Evolutionary conservation across 1,140 invertebrate genomes (phyloP), one percentile per base, ranked within the genome.

Genomic region (Eubasilissa regina): DNA sequence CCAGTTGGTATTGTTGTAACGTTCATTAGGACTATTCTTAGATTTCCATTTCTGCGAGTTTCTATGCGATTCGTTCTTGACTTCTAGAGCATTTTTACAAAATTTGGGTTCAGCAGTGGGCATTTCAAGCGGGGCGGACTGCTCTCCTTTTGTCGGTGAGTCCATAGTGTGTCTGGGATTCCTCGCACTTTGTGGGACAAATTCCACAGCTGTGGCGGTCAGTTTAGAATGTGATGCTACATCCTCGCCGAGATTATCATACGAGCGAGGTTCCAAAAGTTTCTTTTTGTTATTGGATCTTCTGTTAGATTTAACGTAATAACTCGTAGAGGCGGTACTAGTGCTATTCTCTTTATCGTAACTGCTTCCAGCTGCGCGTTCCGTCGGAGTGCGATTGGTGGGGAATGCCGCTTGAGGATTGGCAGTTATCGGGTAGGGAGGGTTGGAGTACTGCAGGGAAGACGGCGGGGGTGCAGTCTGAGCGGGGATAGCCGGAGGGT

Each of bases 171-270:
- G 13, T 21, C 6, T 3, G 13, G 35, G 19, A 12, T 62, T 43
- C 25, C 19, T 43, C 12, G 81, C 87, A 58, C 85, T 83, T 84
- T 88, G 88, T 73, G 88, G 88, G 68, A 89, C 86, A 87, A 89
- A 89, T 84, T 89, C 88, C 56, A 84, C 84, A 68, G 88, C 88
- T 56, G 88, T 89, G 53, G 88, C 83, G 25, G 86, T 87, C 15
- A 89, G 84, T 58, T 87, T 89, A 6, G 87, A 89, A 80, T 87
- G 87, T 43, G 85, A 85, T 66, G 86, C 84, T 64, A 89, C 77
- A 48, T 88, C 84, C 19, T 51, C 47, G 53, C 17, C n/a, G 0
- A 8, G 21, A n/a, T 64, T 48, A 15, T 64, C 35, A 4, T 35
- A 60, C 12, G 35, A 21, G n/a, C 58, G 17, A 13, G 53, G 15